Conservation (phyloP, 2,888 invertebrate species). For the Ophion obscuratus region DNA sequence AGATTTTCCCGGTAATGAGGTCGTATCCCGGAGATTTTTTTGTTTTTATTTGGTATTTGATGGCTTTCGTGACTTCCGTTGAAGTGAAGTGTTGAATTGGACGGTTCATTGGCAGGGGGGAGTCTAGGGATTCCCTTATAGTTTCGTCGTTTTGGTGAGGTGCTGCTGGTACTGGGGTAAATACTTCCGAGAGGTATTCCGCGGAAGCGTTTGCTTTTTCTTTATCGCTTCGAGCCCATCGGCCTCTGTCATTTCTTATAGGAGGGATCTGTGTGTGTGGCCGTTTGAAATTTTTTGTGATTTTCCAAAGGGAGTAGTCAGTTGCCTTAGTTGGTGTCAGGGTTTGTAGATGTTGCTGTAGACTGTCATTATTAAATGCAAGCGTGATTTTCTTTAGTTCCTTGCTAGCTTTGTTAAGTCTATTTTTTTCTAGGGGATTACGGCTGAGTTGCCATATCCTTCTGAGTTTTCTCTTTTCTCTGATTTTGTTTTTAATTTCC, state of each 20-base stretch:
- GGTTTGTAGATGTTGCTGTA: conserved; percentile 47
- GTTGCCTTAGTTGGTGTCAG: conserved; percentile 37
- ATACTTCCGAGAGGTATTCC: conserved; percentile 64
- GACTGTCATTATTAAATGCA: conserved; percentile 32
- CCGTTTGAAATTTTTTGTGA: conserved; percentile 66
- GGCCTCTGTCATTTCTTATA: conserved; percentile 59
- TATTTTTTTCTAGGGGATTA: conserved; percentile 33
- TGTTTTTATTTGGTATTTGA: conserved; percentile 15
- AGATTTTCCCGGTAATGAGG: conserved; percentile 15
- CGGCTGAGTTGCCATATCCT: conserved; percentile 24
- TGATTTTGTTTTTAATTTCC: conserved; percentile 32
- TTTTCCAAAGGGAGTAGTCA: conserved; percentile 73
- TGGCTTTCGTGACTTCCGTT: not conserved
- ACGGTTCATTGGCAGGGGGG: conserved; percentile 1
- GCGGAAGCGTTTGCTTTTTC: conserved; percentile 70
- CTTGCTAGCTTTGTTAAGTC: conserved; percentile 41
- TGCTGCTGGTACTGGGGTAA: conserved; percentile 66
- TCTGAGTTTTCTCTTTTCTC: conserved; percentile 24
- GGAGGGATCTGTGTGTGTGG: conserved; percentile 59
- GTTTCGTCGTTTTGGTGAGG: not conserved
- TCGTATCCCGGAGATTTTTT: conserved; percentile 28
- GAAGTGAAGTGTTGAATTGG: conserved; percentile 15
- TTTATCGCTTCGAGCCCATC: conserved; percentile 65
- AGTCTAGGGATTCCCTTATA: conserved; percentile 6
- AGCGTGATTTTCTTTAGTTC: conserved; percentile 52